Evolutionary conservation across 2,797 vertebrate species (phyloP), one percentile per base, ranked within the genome.

Genomic region (Gastrophryne carolinensis): DNA sequence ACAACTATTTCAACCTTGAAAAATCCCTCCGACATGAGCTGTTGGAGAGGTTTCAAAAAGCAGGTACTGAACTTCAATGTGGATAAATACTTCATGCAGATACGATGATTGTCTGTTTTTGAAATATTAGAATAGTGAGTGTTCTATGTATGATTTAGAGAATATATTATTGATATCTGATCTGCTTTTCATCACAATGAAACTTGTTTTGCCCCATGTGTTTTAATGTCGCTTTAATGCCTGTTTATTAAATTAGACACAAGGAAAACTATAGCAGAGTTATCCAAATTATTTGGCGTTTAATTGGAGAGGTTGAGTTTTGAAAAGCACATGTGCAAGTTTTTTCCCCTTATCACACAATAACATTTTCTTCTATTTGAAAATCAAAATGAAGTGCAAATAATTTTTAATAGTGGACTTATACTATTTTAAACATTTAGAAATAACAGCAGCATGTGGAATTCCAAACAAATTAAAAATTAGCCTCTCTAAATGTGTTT

Each of bases 1-100:
- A 98, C 0, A 80, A 92, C 86, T 99, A 99, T 87, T 98, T 99
- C 88, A 99, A 96, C 88, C 84, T 99, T 80, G 84, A 91, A 79
- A 92, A 58, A 76, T 62, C 52, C 0, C 77, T 93, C 72, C 92
- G 98, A 54, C 89, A 85, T 58, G 86, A 86, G 52, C 81, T 99
- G 78, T 82, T 97, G 62, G 90, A 92, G 60, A 93, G 86, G 84
- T 93, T 99, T 86, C 39, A 56, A 21, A 73, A 86, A 87, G 90
- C 93, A 89, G 84, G 96, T 98, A 93, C 85, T 83, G 1, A 15
- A 19, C 68, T 64, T 68, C 57, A 61, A 35, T 39, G 63, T 76
- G 79, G 64, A 61, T 79, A 65, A 73, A 57, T 64, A 27, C 35
- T 58, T 44, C 26, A 34, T 74, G 21, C 29, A n/a, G 37, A 47